Percentiles rank a stretch among this genome's conserved stretches.
Conservation (phyloP, 2,888 invertebrate genomes). For the Furcula furcula region DNA sequence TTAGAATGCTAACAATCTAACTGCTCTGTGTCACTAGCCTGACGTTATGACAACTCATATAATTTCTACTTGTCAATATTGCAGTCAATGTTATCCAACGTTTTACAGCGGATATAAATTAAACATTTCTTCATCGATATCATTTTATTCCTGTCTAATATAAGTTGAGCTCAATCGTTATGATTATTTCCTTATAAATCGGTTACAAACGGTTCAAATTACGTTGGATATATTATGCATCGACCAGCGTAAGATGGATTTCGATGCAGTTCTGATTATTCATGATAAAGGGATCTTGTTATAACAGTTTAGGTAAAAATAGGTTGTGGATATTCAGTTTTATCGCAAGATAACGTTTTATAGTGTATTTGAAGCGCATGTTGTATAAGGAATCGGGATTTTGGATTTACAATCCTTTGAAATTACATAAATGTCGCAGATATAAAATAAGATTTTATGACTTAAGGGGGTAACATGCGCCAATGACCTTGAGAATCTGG, state of each 20-base stretch:
- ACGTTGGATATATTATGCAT: constrained; percentile 11
- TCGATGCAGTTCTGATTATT: not conserved
- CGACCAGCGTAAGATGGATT: constrained; percentile 9
- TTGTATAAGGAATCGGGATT: constrained; percentile 8
- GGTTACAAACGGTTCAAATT: constrained; percentile 7
- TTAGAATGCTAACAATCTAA: too few species aligned
- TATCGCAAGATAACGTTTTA: constrained; percentile 23
- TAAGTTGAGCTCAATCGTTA: constrained; percentile 11
- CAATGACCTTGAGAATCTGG: too few species aligned
- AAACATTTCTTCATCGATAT: constrained; percentile 30
- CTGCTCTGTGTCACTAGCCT: constrained; percentile 16
- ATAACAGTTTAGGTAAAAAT: constrained; percentile 8
- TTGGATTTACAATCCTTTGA: constrained; percentile 10
- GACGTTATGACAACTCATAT: constrained; percentile 28
- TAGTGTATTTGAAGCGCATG: constrained; percentile 21
- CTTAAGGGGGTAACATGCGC: too few species aligned
- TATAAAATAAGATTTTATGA: constrained; percentile 15
- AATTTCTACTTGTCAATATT: constrained; percentile 32
- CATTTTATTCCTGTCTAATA: constrained; percentile 24
- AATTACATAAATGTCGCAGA: not conserved
- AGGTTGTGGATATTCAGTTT: constrained; percentile 8
- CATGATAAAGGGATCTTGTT: not conserved
- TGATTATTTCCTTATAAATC: constrained; percentile 6
- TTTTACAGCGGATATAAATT: constrained; percentile 43
- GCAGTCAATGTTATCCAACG: constrained; percentile 34